These are phyloP conservation scores for Drosophila ambigua DNA, from an alignment of 1,140 invertebrate genomes.

Conservation along the genomic window DNA sequence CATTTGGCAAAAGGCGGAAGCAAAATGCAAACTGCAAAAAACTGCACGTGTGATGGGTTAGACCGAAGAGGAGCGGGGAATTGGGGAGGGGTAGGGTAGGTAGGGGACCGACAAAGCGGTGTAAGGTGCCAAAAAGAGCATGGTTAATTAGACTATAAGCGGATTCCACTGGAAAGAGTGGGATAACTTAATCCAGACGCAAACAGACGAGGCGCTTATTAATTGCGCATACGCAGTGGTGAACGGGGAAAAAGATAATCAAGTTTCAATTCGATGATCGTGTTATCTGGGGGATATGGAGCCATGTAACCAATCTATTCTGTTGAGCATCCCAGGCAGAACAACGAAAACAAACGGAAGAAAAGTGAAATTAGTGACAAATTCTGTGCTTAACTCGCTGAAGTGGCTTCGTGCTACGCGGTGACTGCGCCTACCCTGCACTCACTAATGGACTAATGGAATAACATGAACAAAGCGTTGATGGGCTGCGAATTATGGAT, in stretches of 20 bases:
- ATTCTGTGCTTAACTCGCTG: slow-evolving; percentile 69
- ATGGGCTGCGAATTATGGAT: slow-evolving; percentile 59
- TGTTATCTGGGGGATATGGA: slow-evolving; percentile 17
- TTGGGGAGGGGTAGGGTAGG: background rate
- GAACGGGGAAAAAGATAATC: slow-evolving; percentile 5
- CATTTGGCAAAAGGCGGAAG: slow-evolving; percentile 54
- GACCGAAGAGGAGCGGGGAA: background rate
- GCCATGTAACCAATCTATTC: slow-evolving; percentile 27
- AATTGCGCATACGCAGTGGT: slow-evolving; percentile 51
- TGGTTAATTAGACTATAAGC: slow-evolving; percentile 51
- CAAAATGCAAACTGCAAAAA: slow-evolving; percentile 11
- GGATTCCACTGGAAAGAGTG: slow-evolving; percentile 17
- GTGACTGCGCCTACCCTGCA: slow-evolving; percentile 25
- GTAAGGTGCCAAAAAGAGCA: slow-evolving; percentile 37
- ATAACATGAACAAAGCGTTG: slow-evolving; percentile 55
- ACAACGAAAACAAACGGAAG: slow-evolving; percentile 41
- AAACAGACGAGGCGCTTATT: slow-evolving; percentile 28
- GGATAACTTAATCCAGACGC: slow-evolving; percentile 45
- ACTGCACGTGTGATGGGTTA: slow-evolving; percentile 34
- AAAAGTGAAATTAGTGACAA: slow-evolving; percentile 66
- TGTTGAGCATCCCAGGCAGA: slow-evolving; percentile 16
- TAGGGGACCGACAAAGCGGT: slow-evolving; percentile 6
- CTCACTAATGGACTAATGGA: slow-evolving; percentile 60
- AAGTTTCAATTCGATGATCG: slow-evolving; percentile 9
- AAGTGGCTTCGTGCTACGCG: slow-evolving; percentile 55